phyloP scores from a whole-genome alignment of 2,113 vertebrate species.

The Silurus asotus region DNA sequence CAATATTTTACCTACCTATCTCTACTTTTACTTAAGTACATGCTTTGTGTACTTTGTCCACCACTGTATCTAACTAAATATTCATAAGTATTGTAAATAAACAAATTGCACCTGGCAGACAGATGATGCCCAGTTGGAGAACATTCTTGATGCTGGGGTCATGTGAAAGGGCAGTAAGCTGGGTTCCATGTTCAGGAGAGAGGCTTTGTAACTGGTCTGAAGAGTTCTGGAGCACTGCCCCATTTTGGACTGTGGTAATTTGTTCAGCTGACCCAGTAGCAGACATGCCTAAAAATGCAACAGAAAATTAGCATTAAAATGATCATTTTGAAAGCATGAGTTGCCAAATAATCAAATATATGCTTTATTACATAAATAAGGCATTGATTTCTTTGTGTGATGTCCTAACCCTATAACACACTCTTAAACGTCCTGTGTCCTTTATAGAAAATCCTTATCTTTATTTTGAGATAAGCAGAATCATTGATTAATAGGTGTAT shows the following conservation, averaged over 20 bases:
- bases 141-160: conserved; percentile 68
- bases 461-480: not conserved
- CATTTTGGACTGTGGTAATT: conserved; percentile 48
- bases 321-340: not conserved
- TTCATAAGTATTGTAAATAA: too few relatives aligned
- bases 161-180: conserved; percentile 60
- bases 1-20: too few relatives aligned
- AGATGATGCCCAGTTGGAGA: conserved; percentile 77
- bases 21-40: too few relatives aligned
- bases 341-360: not conserved
- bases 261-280: conserved; percentile 48
- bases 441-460: not conserved
- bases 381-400: not conserved
- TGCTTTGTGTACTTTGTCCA: too few relatives aligned
- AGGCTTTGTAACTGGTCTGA: conserved; percentile 41
- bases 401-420: not conserved
- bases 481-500: not conserved
- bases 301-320: not conserved
- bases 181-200: conserved; percentile 38
- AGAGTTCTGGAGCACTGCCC: conserved; percentile 47
- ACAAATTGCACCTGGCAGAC: conserved; percentile 82
- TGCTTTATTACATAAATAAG: not conserved
- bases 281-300: conserved; percentile 28
- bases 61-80: too few relatives aligned
- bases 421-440: not conserved